Base-by-base conservation (phyloP, 2,113 vertebrate genomes). In the Pholis gunnellus region DNA sequence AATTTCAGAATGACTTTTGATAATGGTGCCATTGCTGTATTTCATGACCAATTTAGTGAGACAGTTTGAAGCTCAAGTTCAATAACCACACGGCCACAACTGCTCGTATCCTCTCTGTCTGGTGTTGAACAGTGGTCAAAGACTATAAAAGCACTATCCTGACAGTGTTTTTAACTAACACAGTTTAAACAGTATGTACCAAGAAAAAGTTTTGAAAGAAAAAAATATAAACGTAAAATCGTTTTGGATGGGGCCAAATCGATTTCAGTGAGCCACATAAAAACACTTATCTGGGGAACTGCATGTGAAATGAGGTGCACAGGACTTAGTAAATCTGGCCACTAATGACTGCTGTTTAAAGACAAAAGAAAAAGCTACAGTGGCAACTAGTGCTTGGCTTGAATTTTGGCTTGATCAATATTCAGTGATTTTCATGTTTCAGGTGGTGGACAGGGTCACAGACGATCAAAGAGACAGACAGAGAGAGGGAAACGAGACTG, bases 401-500 rank as follows among this genome's bases (percentile, higher is more conserved):
- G 34, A 34, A 34, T 34, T 6, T 6, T 34, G 34, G 34, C 34
- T 52, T 71, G 77, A 79, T 85, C 74, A 73, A 72, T 71, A 67
- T 74, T 54, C 9, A 86, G 52, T 71, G 50, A 66, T 82, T 77
- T 68, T 6, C 54, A 46, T 64, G 67, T 79, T 81, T 52, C 44
- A 59, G 27, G 7, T 61, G 34, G 11, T 44, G 27, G 54, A 79
- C n/a, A 38, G 56, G 83, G 46, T 85, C 79, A 87, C 54, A 60
- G 67, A 75, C 67, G 64, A 57, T 75, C 76, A 85, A 71, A 67
- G 22, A 63, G 22, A 86, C 46, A 68, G 38, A 65, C 13, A 25
- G 36, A 74, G 18, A 79, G 52, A 71, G 22, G 71, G 77, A 85
- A 85, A 78, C 27, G 1, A 78, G 50, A 63, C 42, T 84, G 75